These are phyloP conservation scores for Euborellia annulipes DNA, from an alignment of 1,140 invertebrate species.

Conservation along the genomic window DNA sequence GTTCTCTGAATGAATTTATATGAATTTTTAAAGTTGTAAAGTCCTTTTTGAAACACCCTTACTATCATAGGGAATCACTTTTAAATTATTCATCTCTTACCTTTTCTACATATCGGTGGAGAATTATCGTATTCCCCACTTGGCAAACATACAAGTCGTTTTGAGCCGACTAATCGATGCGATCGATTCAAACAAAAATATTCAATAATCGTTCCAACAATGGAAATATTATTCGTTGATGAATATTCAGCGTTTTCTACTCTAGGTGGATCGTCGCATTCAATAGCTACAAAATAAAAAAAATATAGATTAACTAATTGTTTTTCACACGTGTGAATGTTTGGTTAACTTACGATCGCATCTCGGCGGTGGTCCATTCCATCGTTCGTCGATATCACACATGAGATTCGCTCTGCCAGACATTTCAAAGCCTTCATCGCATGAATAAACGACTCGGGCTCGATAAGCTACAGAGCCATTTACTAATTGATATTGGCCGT, in stretches of 20 bases:
- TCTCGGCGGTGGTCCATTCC: conserved; percentile 82
- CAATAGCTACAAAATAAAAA: conserved; percentile 39
- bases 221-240: conserved; percentile 43
- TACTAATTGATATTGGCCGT: conserved; percentile 63
- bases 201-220: conserved; percentile 50
- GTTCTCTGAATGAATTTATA: no score
- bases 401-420: conserved; percentile 61
- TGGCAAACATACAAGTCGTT: conserved; percentile 49
- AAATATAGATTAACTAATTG: no score
- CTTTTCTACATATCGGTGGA: conserved; percentile 55
- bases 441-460: conserved; percentile 69
- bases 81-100: conserved; percentile 10
- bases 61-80: no score
- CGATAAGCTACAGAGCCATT: conserved; percentile 73
- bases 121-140: conserved; percentile 63
- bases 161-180: conserved; percentile 49
- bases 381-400: conserved; percentile 82
- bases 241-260: conserved; percentile 54
- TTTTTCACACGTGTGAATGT: no score
- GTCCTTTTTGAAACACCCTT: no score
- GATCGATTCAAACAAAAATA: conserved; percentile 55
- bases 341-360: conserved; percentile 51
- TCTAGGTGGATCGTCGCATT: conserved; percentile 52
- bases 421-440: conserved; percentile 70
- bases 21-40: no score